phyloP scores from a whole-genome alignment of 2,888 invertebrate genomes.

The Biston stratarius region DNA sequence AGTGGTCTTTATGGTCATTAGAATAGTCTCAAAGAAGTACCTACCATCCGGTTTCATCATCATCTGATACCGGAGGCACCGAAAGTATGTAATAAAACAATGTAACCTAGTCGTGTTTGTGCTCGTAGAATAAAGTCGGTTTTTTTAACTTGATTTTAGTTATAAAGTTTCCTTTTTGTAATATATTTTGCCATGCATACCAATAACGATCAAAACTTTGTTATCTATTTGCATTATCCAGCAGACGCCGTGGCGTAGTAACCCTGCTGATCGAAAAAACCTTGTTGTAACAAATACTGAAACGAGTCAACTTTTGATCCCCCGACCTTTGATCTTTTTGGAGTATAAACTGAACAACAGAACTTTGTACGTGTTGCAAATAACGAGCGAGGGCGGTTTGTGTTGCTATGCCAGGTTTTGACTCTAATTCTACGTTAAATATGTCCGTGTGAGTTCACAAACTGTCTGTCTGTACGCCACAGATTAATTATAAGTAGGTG shows the following conservation, averaged over 20 bases:
- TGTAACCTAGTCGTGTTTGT: too few species aligned
- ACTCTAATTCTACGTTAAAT: too few species aligned
- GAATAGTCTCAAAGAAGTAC: too few species aligned
- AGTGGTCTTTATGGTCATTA: too few species aligned
- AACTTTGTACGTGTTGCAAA: constrained; percentile 3
- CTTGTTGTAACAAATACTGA: constrained; percentile 17
- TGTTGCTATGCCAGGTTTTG: neutral
- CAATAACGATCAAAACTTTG: constrained; percentile 5
- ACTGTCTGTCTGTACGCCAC: too few species aligned
- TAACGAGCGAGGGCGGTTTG: neutral
- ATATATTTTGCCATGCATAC: neutral
- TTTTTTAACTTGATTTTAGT: too few species aligned
- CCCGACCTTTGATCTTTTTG: constrained; percentile 6
- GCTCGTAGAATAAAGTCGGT: too few species aligned
- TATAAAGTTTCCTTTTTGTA: neutral
- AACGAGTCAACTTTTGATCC: constrained; percentile 23
- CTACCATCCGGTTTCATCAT: too few species aligned
- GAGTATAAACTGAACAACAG: constrained; percentile 11
- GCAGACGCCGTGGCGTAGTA: neutral
- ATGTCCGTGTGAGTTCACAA: too few species aligned
- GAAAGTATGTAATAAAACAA: too few species aligned
- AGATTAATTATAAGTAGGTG: too few species aligned
- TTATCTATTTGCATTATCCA: constrained; percentile 11
- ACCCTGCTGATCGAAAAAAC: neutral
- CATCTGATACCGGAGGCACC: too few species aligned